These are phyloP conservation scores for Passer montanus DNA, from an alignment of 2,113 vertebrate genomes.

Conservation along the genomic window DNA sequence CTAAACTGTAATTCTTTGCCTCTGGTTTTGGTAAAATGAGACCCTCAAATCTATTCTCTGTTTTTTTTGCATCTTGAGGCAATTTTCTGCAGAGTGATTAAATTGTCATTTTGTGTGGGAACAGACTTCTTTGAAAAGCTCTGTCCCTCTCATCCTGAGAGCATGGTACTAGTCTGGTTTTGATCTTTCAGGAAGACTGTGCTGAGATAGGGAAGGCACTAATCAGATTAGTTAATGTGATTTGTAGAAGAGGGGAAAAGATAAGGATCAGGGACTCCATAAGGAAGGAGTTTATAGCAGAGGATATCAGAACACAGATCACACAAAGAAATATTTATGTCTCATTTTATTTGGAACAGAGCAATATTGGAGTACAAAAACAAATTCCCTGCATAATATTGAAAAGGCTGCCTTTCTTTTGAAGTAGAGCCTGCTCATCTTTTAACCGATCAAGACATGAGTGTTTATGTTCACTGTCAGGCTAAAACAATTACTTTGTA, in stretches of 20 bases:
- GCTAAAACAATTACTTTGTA: background rate
- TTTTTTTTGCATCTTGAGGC: background rate
- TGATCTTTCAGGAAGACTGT: background rate
- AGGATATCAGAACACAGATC: background rate
- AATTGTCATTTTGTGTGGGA: background rate
- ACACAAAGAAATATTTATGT: background rate
- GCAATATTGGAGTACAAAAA: background rate
- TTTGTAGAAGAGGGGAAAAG: background rate
- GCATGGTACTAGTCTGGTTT: background rate
- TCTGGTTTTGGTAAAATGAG: background rate
- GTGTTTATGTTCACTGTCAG: background rate
- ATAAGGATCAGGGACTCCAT: background rate
- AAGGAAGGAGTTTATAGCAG: background rate
- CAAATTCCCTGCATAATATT: background rate
- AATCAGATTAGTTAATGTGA: slow-evolving; percentile 2
- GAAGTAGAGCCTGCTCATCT: background rate
- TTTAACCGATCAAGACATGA: background rate
- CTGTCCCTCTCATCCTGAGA: background rate
- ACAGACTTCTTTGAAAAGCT: background rate
- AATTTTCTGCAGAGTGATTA: background rate
- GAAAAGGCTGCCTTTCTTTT: background rate
- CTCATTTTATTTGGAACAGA: background rate
- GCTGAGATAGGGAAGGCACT: background rate
- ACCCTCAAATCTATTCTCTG: background rate
- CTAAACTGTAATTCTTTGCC: background rate